Evolutionary conservation across 2,888 invertebrate species (phyloP).

Genomic region (Leptopilina drosophilae): DNA sequence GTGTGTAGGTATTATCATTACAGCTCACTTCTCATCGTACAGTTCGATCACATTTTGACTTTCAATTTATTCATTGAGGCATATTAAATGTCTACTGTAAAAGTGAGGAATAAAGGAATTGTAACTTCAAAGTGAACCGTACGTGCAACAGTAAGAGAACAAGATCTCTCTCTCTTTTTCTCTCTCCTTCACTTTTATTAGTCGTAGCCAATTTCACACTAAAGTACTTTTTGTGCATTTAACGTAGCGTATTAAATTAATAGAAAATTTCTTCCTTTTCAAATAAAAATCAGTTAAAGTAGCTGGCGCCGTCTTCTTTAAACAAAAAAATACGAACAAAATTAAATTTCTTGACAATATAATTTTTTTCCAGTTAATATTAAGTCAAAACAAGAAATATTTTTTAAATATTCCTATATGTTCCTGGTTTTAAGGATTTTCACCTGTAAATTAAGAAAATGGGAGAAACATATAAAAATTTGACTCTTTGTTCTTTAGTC

Average conservation of each 20-base stretch:
- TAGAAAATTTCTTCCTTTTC: background rate
- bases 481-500: no score
- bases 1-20: background rate
- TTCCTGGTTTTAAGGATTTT: no score
- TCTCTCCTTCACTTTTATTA: conserved; percentile 2
- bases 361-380: no score
- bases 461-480: no score
- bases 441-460: no score
- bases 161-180: background rate
- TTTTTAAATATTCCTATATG: no score
- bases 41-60: conserved; percentile 15
- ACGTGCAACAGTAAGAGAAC: conserved; percentile 2
- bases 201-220: conserved; percentile 12
- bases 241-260: conserved; percentile 2
- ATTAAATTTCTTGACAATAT: no score
- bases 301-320: background rate
- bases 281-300: background rate
- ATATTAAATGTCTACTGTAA: background rate
- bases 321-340: no score
- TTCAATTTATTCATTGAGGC: conserved; percentile 11
- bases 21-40: background rate
- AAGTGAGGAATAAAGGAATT: background rate
- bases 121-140: conserved; percentile 11
- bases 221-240: background rate
- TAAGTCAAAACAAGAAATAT: no score